Base-by-base conservation (phyloP, 1,140 invertebrate species). In the Rhagoletis zephyria region DNA sequence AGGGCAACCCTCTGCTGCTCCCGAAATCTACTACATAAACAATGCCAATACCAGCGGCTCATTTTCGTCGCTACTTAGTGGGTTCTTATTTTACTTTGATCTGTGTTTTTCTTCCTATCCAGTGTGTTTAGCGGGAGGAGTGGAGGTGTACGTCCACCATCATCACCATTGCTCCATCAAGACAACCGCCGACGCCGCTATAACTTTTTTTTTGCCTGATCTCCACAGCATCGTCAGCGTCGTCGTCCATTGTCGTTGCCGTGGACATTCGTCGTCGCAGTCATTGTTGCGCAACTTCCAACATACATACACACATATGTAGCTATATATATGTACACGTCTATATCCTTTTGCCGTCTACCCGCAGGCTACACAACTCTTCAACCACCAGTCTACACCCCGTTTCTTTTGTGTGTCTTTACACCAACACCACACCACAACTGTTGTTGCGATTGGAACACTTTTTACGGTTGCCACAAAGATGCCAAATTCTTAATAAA, bases 341-440 rank as follows among this genome's bases (percentile, higher is more conserved):
- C 6, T 48, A 64, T 30, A 67, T 74, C 51, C 87, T 40, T 86
- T 88, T 65, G 87, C 61, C 85, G 63, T 86, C 87, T 88, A 87
- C 70, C 88, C 86, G 81, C 70, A 87, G 86, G 88, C 88, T 51
- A 60, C 61, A 67, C 81, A 86, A 85, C 77, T 87, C 88, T 85
- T 88, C 89, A 85, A 85, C 87, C 87, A 87, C 77, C 87, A 88
- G 89, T 89, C 89, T 88, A 90, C 88, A 90, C 90, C 90, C 90
- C 89, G 86, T 89, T 88, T 88, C 65, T 48, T 40, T 87, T 77
- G 63, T 70, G 42, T 63, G 67, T 12, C 30, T 64, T 16, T 85
- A 9, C 48, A 56, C 77, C 48, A 85, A 51, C 42, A 85, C 45
- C 10, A 45, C 48, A 85, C 14, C 42, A 85, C 45, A 12, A 45